Conservation (phyloP, 2,888 invertebrate genomes). For the Smittia sp. region DNA sequence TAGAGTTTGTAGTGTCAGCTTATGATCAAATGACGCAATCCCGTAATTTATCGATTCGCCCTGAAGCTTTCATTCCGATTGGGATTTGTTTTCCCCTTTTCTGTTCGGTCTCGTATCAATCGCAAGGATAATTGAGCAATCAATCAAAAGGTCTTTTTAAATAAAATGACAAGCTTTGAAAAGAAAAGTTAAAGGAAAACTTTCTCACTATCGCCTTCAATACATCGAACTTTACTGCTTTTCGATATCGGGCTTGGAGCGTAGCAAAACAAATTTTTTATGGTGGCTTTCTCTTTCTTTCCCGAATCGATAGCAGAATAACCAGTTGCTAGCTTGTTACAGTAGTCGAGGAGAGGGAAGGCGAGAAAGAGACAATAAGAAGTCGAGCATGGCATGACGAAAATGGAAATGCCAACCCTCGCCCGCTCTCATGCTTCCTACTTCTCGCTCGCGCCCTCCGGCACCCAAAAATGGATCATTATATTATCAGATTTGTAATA, state of each 20-base stretch:
- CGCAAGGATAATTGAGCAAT: conserved; percentile 29
- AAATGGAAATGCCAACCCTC: background rate
- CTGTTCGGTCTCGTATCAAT: background rate
- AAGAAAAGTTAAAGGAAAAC: background rate
- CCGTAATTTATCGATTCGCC: conserved; percentile 13
- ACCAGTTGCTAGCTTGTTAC: background rate
- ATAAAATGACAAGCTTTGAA: background rate
- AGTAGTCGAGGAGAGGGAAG: background rate
- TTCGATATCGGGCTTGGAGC: background rate
- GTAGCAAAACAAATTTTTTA: conserved; percentile 5
- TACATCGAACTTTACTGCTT: background rate
- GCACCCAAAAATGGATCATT: background rate
- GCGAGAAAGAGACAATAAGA: background rate
- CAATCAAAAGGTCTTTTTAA: conserved; percentile 28
- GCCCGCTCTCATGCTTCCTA: background rate
- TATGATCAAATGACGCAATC: background rate
- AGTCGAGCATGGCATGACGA: background rate
- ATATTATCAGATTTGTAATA: conserved; percentile 13
- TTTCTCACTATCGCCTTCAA: background rate
- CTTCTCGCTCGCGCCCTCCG: too few species aligned
- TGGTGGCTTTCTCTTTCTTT: background rate
- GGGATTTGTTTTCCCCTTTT: background rate
- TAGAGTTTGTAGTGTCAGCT: too few species aligned
- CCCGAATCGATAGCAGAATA: background rate
- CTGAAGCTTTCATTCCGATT: background rate